Evolutionary conservation across 2,888 invertebrate genomes (phyloP).

Genomic region (Orgyia antiqua): DNA sequence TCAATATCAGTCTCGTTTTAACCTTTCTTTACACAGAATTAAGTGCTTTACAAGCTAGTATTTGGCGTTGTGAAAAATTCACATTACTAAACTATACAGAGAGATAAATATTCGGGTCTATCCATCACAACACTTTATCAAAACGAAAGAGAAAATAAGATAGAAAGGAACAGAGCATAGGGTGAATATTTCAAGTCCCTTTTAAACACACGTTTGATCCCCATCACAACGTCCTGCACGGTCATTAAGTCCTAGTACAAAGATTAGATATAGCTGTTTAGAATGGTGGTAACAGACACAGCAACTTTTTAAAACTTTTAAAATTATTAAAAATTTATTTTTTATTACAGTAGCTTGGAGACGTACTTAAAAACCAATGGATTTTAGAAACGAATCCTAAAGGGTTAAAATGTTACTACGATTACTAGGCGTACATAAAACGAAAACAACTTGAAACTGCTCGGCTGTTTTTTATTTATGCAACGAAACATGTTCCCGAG

Average conservation of each 20-base stretch:
- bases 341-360: too few species aligned
- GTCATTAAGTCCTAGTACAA: slow-evolving; percentile 49
- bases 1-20: neutral
- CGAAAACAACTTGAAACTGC: slow-evolving; percentile 16
- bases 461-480: slow-evolving; percentile 8
- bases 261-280: slow-evolving; percentile 31
- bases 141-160: too few species aligned
- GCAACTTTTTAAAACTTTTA: too few species aligned
- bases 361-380: too few species aligned
- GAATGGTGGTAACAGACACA: slow-evolving; percentile 2
- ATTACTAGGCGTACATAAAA: slow-evolving; percentile 38
- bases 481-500: slow-evolving; percentile 26
- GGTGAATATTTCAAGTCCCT: neutral
- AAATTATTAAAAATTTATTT: too few species aligned
- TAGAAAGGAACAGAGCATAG: too few species aligned
- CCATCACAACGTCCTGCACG: slow-evolving; percentile 6
- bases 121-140: too few species aligned
- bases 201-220: neutral
- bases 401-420: slow-evolving; percentile 40
- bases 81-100: too few species aligned
- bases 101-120: too few species aligned
- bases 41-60: too few species aligned
- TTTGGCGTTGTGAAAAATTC: too few species aligned
- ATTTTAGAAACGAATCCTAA: too few species aligned
- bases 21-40: neutral